phyloP scores from a whole-genome alignment of 2,113 vertebrate species.

The Strix uralensis region DNA sequence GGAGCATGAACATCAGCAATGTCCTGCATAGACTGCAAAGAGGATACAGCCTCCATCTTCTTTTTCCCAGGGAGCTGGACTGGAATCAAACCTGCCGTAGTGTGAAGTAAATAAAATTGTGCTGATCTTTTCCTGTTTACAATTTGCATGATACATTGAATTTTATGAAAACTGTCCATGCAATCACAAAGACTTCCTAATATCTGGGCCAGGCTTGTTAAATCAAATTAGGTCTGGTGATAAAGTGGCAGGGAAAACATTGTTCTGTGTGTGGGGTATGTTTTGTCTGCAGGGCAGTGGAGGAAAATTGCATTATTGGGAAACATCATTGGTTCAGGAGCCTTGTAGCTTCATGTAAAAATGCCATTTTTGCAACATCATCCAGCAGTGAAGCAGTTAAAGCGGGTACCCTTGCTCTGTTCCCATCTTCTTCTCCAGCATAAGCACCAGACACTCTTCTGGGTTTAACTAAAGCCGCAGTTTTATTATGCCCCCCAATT shows the following conservation, averaged over 20 bases:
- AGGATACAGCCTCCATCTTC: background rate
- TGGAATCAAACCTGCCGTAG: background rate
- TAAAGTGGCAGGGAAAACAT: background rate
- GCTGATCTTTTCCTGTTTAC: slow-evolving; percentile 4
- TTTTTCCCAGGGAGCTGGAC: background rate
- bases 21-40: background rate
- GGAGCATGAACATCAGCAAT: background rate
- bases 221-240: background rate
- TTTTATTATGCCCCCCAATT: slow-evolving; percentile 28
- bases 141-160: background rate
- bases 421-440: background rate
- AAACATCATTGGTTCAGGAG: background rate
- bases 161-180: background rate
- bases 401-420: rapidly evolving
- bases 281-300: background rate
- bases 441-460: background rate
- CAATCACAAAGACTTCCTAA: background rate
- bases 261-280: background rate
- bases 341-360: background rate
- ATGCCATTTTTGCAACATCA: rapidly evolving
- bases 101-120: background rate
- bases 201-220: background rate
- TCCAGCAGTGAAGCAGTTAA: background rate
- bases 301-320: background rate
- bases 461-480: background rate